phyloP scores from a whole-genome alignment of 2,888 invertebrate species.

The Drosophila macrospina region DNA sequence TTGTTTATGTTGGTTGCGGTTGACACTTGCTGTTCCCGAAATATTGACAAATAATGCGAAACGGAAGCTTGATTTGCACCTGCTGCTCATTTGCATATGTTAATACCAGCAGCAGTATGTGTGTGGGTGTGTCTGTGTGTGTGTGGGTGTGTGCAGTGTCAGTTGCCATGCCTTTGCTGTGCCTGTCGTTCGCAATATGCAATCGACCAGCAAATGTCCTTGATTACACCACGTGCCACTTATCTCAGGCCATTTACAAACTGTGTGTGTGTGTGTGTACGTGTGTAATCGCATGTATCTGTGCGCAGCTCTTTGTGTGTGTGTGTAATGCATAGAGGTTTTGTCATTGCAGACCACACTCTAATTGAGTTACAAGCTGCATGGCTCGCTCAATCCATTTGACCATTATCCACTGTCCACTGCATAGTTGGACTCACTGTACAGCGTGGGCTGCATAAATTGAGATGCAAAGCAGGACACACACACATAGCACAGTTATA shows the following conservation, averaged over 20 bases:
- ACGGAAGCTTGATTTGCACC: slow-evolving; percentile 11
- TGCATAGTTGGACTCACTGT: slow-evolving; percentile 18
- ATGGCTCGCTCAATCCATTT: slow-evolving; percentile 48
- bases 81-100: slow-evolving; percentile 52
- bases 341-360: slow-evolving; percentile 33
- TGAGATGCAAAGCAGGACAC: slow-evolving; percentile 41
- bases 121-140: slow-evolving; percentile 8
- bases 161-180: slow-evolving; percentile 23
- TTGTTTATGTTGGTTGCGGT: slow-evolving; percentile 12
- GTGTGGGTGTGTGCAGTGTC: slow-evolving; percentile 18
- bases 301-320: background rate
- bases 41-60: slow-evolving; percentile 9
- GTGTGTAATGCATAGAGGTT: slow-evolving; percentile 21
- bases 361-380: slow-evolving; percentile 74
- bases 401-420: slow-evolving; percentile 23
- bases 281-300: no score
- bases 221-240: slow-evolving; percentile 52
- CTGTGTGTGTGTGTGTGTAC: background rate
- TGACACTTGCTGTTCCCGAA: slow-evolving; percentile 15
- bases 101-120: slow-evolving; percentile 20
- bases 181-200: slow-evolving; percentile 56
- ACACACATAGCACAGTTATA: no score
- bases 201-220: slow-evolving; percentile 55
- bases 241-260: slow-evolving; percentile 20
- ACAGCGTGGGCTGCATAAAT: slow-evolving; percentile 52